Evolutionary conservation across 35 echinoderm and acorn worm genomes (phyloP).

Genomic region (Eucidaris tribuloides): DNA sequence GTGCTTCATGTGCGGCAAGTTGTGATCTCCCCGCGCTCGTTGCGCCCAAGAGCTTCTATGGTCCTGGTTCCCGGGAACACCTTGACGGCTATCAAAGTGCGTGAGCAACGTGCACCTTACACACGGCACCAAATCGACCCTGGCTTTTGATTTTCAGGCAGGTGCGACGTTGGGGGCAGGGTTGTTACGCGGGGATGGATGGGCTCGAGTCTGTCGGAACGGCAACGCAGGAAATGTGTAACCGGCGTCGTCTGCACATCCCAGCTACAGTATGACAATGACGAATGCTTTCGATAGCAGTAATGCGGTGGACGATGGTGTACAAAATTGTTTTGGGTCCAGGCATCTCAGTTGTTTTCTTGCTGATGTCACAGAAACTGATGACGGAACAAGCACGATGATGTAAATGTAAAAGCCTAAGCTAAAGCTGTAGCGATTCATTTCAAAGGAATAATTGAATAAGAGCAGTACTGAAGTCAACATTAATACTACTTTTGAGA

Average conservation of each 20-base stretch:
- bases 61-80: constrained; percentile 96
- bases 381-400: no score
- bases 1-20: constrained; percentile 82
- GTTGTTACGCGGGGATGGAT: constrained; percentile 49
- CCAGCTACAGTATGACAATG: constrained; percentile 68
- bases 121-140: constrained; percentile 93
- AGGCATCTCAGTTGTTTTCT: constrained; percentile 50
- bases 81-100: constrained; percentile 86
- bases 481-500: no score
- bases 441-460: no score
- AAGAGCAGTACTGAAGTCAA: no score
- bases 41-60: constrained; percentile 83
- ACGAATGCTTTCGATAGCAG: constrained; percentile 70
- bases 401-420: no score
- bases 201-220: constrained; percentile 77
- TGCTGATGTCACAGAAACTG: no score
- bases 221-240: constrained; percentile 51
- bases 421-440: no score
- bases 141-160: constrained; percentile 88
- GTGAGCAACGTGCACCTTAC: constrained; percentile 75
- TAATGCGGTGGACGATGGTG: constrained; percentile 81
- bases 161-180: constrained; percentile 67
- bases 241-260: constrained; percentile 80
- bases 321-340: constrained; percentile 66
- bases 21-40: constrained; percentile 94